Evolutionary conservation across 2,888 invertebrate genomes (phyloP).

Genomic region (Eilema caniola): DNA sequence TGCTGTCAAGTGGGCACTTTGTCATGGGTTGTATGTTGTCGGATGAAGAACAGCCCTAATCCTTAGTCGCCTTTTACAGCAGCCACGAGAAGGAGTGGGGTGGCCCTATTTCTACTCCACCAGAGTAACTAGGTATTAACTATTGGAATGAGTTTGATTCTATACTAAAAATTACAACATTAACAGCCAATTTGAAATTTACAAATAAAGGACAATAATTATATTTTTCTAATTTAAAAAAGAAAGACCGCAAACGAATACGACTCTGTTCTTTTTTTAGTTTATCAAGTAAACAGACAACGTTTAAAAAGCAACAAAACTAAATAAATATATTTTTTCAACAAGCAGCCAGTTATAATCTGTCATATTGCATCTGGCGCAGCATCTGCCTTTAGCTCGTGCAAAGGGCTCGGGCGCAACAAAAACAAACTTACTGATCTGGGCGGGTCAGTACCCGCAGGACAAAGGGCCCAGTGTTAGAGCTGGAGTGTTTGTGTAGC

Average conservation of each 20-base stretch:
- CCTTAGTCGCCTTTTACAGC: too few species aligned
- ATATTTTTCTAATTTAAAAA: background rate
- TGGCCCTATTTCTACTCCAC: too few species aligned
- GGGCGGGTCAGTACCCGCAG: slow-evolving; percentile 70
- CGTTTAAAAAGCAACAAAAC: background rate
- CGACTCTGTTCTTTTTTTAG: background rate
- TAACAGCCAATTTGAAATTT: too few species aligned
- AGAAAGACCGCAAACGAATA: background rate
- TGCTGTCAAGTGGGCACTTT: too few species aligned
- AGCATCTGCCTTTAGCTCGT: slow-evolving; percentile 18
- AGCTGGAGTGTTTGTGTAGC: slow-evolving; percentile 22
- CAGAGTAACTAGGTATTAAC: too few species aligned
- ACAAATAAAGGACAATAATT: background rate
- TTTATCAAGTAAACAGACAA: background rate
- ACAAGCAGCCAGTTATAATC: slow-evolving; percentile 17
- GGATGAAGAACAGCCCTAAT: too few species aligned
- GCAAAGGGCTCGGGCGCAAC: slow-evolving; percentile 47
- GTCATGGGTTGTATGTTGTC: too few species aligned
- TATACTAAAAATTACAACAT: too few species aligned
- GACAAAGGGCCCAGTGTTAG: slow-evolving; percentile 64
- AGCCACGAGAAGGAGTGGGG: too few species aligned
- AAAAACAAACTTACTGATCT: slow-evolving; percentile 66
- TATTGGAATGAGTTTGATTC: too few species aligned
- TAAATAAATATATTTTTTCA: background rate
- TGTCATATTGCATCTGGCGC: slow-evolving; percentile 25